These are phyloP conservation scores for Hydriomena furcata DNA, from an alignment of 2,888 invertebrate species.

Conservation along the genomic window DNA sequence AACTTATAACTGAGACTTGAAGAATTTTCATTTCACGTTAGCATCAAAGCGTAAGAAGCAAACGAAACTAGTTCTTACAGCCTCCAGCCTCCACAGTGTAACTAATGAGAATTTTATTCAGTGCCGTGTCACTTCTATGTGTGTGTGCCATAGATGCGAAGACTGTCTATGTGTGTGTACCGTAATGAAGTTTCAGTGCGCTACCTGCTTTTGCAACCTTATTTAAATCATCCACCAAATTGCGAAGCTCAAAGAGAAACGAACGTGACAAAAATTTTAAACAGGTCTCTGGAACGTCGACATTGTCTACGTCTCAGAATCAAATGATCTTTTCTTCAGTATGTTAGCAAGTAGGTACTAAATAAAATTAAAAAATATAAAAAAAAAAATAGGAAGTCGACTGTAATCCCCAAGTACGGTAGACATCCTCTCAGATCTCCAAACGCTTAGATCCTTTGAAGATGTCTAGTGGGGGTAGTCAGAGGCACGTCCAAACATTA, in stretches of 20 bases:
- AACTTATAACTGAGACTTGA: too few species aligned
- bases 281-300: constrained; percentile 15
- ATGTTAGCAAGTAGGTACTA: too few species aligned
- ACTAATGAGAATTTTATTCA: constrained; percentile 13
- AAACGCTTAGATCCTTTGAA: too few species aligned
- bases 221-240: constrained; percentile 60
- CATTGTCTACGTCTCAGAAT: constrained; percentile 24
- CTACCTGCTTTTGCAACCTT: constrained; percentile 37
- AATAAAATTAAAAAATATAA: too few species aligned
- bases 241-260: constrained; percentile 53
- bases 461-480: too few species aligned
- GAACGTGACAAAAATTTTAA: constrained; percentile 57
- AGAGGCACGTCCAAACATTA: too few species aligned
- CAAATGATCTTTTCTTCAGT: constrained; percentile 1
- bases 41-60: not conserved
- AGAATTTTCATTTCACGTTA: too few species aligned
- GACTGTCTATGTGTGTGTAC: not conserved
- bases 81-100: not conserved
- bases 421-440: too few species aligned
- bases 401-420: too few species aligned
- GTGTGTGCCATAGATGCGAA: not conserved
- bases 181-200: constrained; percentile 25
- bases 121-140: constrained; percentile 4
- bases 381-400: too few species aligned
- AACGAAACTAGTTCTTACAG: not conserved